Percentiles rank a stretch among this genome's conserved stretches.
These are phyloP conservation scores for Antedon mediterranea DNA, from an alignment of 53 echinoderm and acorn worm species.

Conservation along the genomic window DNA sequence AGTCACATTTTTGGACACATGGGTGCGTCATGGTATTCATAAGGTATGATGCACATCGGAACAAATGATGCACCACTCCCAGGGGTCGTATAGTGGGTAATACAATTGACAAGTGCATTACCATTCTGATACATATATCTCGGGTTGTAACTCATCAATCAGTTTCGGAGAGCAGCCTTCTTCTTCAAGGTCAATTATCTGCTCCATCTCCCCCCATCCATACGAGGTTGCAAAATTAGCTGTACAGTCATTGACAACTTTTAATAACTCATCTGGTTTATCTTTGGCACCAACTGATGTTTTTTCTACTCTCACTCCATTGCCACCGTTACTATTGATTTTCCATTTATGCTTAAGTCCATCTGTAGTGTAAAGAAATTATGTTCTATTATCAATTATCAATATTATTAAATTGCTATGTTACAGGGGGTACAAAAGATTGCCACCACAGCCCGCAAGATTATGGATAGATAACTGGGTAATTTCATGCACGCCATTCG, in stretches of 20 bases:
- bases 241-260: constrained; percentile 20
- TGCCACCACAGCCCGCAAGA: no score
- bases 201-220: constrained; percentile 52
- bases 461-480: no score
- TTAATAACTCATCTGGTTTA: constrained; percentile 38
- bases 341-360: constrained; percentile 32
- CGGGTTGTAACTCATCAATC: constrained; percentile 52
- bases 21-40: no score
- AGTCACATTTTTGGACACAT: no score
- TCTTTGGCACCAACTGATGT: constrained; percentile 17
- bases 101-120: no score
- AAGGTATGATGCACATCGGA: no score
- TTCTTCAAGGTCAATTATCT: constrained; percentile 49
- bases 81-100: no score
- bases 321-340: constrained; percentile 42
- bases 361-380: constrained; percentile 10
- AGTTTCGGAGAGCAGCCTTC: constrained; percentile 53
- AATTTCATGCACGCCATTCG: no score
- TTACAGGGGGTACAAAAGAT: no score
- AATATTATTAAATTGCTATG: no score
- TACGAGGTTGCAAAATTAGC: constrained; percentile 71
- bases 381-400: no score
- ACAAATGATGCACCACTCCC: no score
- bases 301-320: constrained; percentile 44
- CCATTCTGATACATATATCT: constrained; percentile 72